Conservation (phyloP, 2,888 invertebrate species). For the Dilophus febrilis region DNA sequence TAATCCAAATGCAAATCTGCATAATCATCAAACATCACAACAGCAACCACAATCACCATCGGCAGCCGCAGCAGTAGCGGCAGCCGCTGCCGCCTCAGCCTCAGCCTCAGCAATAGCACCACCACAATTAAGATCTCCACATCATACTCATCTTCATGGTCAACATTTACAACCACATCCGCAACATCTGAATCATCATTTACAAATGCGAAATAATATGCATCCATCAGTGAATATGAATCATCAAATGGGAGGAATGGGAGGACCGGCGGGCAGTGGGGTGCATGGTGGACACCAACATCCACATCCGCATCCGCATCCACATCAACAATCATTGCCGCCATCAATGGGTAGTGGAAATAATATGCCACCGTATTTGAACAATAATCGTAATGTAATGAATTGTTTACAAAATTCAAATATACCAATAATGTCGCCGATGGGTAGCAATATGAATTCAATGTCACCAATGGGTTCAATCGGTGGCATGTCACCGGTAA, state of each 20-base stretch:
- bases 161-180: conserved; percentile 12
- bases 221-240: background rate
- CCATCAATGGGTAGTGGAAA: background rate
- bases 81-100: background rate
- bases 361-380: conserved; percentile 2
- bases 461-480: conserved; percentile 52
- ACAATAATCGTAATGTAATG: conserved; percentile 5
- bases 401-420: conserved; percentile 25
- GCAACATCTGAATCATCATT: conserved; percentile 32
- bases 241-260: conserved; percentile 30
- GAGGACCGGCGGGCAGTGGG: conserved; percentile 22
- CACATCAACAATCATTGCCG: conserved; percentile 8
- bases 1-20: conserved; percentile 2
- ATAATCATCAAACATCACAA: conserved; percentile 25
- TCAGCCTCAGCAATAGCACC: too few relatives aligned
- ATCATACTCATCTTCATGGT: conserved; percentile 37
- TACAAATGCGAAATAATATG: background rate
- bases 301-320: conserved; percentile 17
- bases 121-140: too few relatives aligned
- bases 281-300: too few relatives aligned
- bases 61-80: conserved; percentile 50
- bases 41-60: conserved; percentile 35
- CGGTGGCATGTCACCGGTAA: conserved; percentile 37
- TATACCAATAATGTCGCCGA: conserved; percentile 32
- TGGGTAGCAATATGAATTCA: conserved; percentile 31